Evolutionary conservation across 2,113 vertebrate species (phyloP).

Genomic region (Syrrhaptes paradoxus): DNA sequence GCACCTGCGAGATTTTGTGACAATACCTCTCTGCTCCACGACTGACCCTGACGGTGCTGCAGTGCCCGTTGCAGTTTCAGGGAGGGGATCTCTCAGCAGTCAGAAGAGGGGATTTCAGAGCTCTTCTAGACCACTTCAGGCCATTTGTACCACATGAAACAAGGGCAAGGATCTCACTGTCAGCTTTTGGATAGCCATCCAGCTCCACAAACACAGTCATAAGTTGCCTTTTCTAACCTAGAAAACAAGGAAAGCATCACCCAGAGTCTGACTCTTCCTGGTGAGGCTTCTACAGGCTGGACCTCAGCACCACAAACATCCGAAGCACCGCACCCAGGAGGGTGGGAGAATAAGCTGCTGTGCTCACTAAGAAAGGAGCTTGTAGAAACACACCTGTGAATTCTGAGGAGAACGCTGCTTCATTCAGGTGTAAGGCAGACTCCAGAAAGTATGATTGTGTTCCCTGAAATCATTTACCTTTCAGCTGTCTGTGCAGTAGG

Average conservation of each 20-base stretch:
- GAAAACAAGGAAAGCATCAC: neutral
- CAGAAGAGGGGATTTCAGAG: neutral
- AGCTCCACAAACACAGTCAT: neutral
- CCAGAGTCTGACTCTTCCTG: neutral
- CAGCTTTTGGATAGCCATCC: rapidly evolving
- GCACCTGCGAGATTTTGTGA: neutral
- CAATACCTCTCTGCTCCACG: too few species aligned
- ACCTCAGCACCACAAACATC: neutral
- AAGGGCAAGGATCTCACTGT: neutral
- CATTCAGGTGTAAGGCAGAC: neutral
- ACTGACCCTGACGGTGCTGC: neutral
- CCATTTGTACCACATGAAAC: neutral
- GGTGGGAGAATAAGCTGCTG: neutral
- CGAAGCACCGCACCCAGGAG: neutral
- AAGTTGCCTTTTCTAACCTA: neutral
- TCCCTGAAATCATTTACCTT: neutral
- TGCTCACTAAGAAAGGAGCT: neutral
- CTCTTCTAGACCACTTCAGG: neutral
- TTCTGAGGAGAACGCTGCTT: neutral
- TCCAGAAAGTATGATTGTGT: neutral
- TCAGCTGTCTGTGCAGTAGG: neutral
- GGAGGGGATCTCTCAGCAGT: neutral
- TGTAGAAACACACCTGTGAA: neutral
- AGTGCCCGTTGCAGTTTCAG: neutral
- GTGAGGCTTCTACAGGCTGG: neutral